These are phyloP conservation scores for Galaxias olidus DNA, from an alignment of 2,797 vertebrate species.

Conservation along the genomic window DNA sequence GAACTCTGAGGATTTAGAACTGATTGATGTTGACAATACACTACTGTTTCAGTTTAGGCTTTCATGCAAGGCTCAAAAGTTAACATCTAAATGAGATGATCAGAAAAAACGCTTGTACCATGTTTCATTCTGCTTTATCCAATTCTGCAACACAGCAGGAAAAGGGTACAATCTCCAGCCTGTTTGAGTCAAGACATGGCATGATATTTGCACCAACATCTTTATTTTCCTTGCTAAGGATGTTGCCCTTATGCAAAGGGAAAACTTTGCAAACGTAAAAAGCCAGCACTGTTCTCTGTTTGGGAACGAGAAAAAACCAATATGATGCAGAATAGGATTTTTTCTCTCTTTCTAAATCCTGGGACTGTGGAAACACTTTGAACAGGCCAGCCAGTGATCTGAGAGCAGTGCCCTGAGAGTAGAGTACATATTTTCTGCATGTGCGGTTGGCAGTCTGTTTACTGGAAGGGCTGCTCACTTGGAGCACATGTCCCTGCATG, in stretches of 20 bases:
- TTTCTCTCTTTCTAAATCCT: constrained; percentile 54
- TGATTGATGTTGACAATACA: too few relatives aligned
- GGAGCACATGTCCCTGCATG: constrained; percentile 77
- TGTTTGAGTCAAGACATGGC: constrained; percentile 52
- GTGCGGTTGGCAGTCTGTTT: constrained; percentile 79
- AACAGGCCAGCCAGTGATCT: constrained; percentile 79
- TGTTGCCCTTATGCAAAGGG: constrained; percentile 53
- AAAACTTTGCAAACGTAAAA: constrained; percentile 50
- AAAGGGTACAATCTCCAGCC: constrained; percentile 32
- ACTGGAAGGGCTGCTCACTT: constrained; percentile 70
- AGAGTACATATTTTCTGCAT: constrained; percentile 78
- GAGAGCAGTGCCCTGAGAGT: constrained; percentile 60
- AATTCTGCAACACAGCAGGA: constrained; percentile 29
- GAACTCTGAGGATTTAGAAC: too few relatives aligned
- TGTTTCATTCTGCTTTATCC: background rate
- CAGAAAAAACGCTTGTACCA: too few relatives aligned
- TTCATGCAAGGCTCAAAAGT: background rate
- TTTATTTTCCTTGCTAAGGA: constrained; percentile 43
- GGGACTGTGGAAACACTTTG: constrained; percentile 74
- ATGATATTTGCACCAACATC: constrained; percentile 34
- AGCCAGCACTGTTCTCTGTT: constrained; percentile 62
- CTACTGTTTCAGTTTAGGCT: constrained; percentile 3
- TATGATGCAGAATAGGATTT: constrained; percentile 61
- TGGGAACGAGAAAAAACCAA: constrained; percentile 60
- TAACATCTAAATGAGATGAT: too few relatives aligned